phyloP scores from a whole-genome alignment of 2,797 vertebrate species.

The Semotilus atromaculatus region DNA sequence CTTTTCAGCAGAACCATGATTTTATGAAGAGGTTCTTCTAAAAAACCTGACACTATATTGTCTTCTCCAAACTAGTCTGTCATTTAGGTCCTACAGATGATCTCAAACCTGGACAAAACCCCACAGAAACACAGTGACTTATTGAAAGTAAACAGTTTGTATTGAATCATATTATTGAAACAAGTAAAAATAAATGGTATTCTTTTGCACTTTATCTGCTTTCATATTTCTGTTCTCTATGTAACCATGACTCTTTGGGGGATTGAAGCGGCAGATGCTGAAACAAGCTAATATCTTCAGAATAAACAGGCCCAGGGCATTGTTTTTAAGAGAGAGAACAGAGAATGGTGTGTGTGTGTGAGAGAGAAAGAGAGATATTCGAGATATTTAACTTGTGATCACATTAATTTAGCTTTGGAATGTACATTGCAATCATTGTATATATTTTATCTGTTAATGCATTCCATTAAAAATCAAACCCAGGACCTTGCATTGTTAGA shows the following conservation, averaged over 20 bases:
- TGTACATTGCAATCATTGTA: not conserved
- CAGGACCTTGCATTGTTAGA: not conserved
- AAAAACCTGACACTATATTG: not conserved
- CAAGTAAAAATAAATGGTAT: not conserved
- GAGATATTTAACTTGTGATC: no score
- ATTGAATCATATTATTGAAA: not conserved
- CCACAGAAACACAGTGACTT: not conserved
- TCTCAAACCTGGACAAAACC: not conserved
- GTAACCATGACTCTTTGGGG: constrained; percentile 4
- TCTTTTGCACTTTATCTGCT: not conserved
- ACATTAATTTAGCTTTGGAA: not conserved
- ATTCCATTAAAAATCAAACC: not conserved
- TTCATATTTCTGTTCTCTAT: not conserved
- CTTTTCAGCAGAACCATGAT: not conserved
- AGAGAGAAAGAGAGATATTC: not conserved
- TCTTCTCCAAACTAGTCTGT: not conserved
- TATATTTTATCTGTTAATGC: not conserved
- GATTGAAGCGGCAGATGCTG: constrained; percentile 22
- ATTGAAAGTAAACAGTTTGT: not conserved
- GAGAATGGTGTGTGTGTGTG: not conserved
- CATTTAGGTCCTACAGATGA: not conserved
- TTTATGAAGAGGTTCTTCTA: not conserved
- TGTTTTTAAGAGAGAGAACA: constrained; percentile 3
- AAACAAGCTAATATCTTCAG: constrained; percentile 25
- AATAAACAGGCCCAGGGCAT: constrained; percentile 29